A percentile compares a stretch with the other conserved stretches of the same genome.
Conservation (phyloP, 2,797 vertebrate species). For the Syngnathus rostellatus region DNA sequence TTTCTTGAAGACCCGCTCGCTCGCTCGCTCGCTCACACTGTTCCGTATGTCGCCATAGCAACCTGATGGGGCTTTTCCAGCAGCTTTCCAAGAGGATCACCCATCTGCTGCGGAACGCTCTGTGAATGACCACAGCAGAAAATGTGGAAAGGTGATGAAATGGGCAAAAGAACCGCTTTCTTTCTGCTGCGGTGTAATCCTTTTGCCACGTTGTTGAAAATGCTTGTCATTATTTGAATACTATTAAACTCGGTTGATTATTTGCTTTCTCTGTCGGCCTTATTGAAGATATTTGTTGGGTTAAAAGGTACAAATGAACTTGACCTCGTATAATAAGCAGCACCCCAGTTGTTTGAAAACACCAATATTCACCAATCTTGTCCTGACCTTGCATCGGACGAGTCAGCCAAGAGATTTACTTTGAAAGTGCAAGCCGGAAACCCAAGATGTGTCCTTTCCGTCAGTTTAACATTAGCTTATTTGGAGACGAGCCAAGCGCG, state of each 20-base stretch:
- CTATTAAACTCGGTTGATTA: not conserved
- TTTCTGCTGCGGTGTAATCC: not conserved
- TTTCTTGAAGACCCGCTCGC: not conserved
- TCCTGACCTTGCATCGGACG: not conserved
- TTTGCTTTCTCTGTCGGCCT: not conserved
- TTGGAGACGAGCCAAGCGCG: conserved; percentile 32
- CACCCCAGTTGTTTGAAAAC: too few relatives aligned
- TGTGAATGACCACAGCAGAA: conserved; percentile 37
- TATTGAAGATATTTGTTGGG: too few relatives aligned
- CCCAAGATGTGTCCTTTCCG: not conserved
- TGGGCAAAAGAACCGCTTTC: not conserved
- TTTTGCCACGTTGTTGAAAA: not conserved
- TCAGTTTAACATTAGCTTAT: conserved; percentile 19
- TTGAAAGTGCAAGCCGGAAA: conserved; percentile 27
- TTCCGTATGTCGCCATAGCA: conserved; percentile 38
- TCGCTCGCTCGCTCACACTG: not conserved
- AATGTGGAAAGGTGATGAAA: not conserved
- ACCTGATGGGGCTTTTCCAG: conserved; percentile 56
- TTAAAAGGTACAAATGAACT: too few relatives aligned
- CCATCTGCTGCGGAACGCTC: conserved; percentile 54
- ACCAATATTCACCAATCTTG: too few relatives aligned
- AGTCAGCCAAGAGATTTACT: conserved; percentile 18
- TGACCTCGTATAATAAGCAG: not conserved
- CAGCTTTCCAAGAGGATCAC: conserved; percentile 63
- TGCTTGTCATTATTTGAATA: not conserved